These are phyloP conservation scores for Cryptoleucopteryx plumbea DNA, from an alignment of 2,113 vertebrate genomes.

Conservation along the genomic window DNA sequence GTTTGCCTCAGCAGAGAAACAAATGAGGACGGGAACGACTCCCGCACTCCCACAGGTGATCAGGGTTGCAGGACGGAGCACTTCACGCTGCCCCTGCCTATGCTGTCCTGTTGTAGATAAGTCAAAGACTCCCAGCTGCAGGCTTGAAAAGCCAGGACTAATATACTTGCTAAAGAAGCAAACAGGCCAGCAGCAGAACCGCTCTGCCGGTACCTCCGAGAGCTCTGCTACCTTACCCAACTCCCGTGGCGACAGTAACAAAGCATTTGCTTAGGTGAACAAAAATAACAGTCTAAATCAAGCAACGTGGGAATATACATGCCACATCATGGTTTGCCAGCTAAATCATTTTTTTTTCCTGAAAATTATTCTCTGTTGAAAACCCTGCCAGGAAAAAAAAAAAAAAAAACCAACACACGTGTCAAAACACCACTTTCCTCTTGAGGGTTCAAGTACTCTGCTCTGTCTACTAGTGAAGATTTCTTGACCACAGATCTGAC, in stretches of 20 bases:
- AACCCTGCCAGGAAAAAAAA: neutral
- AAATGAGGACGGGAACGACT: neutral
- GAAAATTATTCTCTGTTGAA: neutral
- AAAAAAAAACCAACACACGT: fast-evolving
- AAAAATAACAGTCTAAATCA: neutral
- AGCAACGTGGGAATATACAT: neutral
- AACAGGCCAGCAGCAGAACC: neutral
- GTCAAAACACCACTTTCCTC: neutral
- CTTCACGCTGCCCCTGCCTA: neutral
- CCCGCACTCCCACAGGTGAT: fast-evolving
- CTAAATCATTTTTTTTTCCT: neutral
- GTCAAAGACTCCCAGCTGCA: neutral
- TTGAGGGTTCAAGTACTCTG: neutral
- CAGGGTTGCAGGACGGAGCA: neutral
- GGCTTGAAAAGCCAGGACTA: neutral
- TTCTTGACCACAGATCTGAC: neutral
- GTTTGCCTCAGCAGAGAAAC: neutral
- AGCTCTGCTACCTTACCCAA: neutral
- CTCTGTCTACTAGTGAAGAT: neutral
- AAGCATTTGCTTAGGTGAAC: neutral
- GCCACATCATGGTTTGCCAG: neutral
- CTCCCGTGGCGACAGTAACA: neutral
- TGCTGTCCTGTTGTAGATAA: neutral
- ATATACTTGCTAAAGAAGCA: neutral
- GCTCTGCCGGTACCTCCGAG: neutral